Conservation (phyloP, 2,797 vertebrate species). For the Rhinatrema bivittatum region DNA sequence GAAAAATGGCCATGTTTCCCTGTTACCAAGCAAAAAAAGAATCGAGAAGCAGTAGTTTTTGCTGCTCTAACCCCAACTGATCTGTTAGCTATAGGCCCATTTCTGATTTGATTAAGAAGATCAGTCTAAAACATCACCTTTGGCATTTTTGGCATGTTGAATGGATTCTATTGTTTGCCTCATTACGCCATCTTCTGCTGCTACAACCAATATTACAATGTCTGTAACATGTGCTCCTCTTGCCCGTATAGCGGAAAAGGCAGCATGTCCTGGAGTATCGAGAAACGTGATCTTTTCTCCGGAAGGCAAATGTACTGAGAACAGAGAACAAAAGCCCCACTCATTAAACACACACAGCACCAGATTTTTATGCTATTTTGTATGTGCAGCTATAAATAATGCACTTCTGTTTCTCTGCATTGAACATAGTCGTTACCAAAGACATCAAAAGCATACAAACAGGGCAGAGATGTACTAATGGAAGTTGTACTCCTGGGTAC, state of each 20-base stretch:
- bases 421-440: no score
- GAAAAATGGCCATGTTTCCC: no score
- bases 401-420: no score
- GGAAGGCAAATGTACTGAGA: conserved; percentile 67
- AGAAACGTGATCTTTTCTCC: conserved; percentile 90
- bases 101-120: no score
- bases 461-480: no score
- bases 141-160: conserved; percentile 73
- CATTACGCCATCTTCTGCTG: conserved; percentile 93
- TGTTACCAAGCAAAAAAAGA: no score
- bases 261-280: conserved; percentile 92
- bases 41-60: no score
- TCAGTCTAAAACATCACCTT: conserved; percentile 48
- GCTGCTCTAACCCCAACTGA: no score
- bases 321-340: conserved; percentile 39
- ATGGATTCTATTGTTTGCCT: conserved; percentile 89
- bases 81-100: no score
- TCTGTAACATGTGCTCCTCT: conserved; percentile 83
- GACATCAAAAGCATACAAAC: no score
- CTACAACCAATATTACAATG: conserved; percentile 84
- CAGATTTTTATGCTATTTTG: not conserved
- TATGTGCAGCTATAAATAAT: no score
- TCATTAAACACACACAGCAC: not conserved
- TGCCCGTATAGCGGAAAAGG: conserved; percentile 87
- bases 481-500: no score